phyloP scores from a whole-genome alignment of 2,797 vertebrate genomes.

The Sebastiscus tertius region DNA sequence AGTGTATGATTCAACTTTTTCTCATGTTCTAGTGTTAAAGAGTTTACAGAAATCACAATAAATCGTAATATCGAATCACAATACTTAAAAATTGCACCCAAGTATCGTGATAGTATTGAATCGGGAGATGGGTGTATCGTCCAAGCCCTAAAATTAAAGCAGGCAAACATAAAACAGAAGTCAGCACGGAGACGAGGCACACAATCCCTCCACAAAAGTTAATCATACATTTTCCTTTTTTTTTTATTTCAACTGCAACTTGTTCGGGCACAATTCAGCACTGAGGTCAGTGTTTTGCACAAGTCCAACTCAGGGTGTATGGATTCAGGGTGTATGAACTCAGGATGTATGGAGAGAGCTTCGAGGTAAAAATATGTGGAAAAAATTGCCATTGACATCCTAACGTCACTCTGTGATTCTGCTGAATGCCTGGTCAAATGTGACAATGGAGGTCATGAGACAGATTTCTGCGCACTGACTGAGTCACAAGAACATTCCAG shows the following conservation, averaged over 20 bases:
- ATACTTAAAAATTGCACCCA: too few species aligned
- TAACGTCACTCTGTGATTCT: neutral
- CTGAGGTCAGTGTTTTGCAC: neutral
- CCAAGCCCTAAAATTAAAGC: too few species aligned
- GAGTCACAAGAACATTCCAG: constrained; percentile 33
- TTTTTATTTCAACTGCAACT: neutral
- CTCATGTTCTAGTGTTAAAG: too few species aligned
- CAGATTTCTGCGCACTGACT: neutral
- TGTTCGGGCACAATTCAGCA: neutral
- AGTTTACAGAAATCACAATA: too few species aligned
- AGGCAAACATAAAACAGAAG: too few species aligned
- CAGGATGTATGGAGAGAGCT: too few species aligned
- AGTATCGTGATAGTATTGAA: too few species aligned
- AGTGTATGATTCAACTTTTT: too few species aligned
- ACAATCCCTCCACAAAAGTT: too few species aligned
- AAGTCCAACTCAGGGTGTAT: neutral
- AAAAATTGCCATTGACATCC: neutral
- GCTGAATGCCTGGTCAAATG: neutral
- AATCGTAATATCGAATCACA: too few species aligned
- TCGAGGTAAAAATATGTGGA: neutral
- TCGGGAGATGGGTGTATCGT: too few species aligned
- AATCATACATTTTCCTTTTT: neutral
- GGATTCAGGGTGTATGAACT: too few species aligned
- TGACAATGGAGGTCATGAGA: constrained; percentile 23
- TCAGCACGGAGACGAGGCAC: neutral